Evolutionary conservation across 2,888 invertebrate species (phyloP).

Genomic region (Nomada hirtipes): DNA sequence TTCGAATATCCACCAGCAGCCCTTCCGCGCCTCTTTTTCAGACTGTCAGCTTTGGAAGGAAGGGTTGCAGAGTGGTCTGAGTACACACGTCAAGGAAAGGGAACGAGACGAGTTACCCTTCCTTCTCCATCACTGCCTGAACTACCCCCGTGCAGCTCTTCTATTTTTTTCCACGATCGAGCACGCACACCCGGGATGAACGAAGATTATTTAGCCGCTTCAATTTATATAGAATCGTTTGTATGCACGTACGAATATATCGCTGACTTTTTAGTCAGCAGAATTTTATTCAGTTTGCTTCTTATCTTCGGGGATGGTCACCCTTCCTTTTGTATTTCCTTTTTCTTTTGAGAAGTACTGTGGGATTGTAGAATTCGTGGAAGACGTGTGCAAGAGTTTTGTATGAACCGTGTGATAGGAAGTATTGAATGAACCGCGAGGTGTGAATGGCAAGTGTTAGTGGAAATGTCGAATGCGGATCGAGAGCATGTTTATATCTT

Average conservation of each 20-base stretch:
- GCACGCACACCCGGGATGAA: slow-evolving; percentile 10
- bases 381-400: no score
- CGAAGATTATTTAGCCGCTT: slow-evolving; percentile 21
- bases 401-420: no score
- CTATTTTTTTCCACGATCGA: slow-evolving; percentile 21
- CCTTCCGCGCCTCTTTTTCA: slow-evolving; percentile 61
- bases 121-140: slow-evolving; percentile 20
- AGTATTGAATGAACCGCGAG: no score
- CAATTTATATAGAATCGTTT: slow-evolving; percentile 11
- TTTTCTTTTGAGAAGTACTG: no score
- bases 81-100: slow-evolving; percentile 12
- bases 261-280: neutral
- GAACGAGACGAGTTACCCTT: slow-evolving; percentile 26
- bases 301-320: no score
- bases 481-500: no score
- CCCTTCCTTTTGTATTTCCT: no score
- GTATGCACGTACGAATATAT: no score
- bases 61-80: slow-evolving; percentile 60
- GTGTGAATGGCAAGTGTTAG: no score
- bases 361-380: no score
- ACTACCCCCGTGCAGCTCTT: slow-evolving; percentile 14
- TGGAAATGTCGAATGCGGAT: no score
- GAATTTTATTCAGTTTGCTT: neutral
- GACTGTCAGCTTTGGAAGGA: slow-evolving; percentile 53
- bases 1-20: slow-evolving; percentile 58